Conservation (phyloP, 2,888 invertebrate species). For the Griposia aprilina region DNA sequence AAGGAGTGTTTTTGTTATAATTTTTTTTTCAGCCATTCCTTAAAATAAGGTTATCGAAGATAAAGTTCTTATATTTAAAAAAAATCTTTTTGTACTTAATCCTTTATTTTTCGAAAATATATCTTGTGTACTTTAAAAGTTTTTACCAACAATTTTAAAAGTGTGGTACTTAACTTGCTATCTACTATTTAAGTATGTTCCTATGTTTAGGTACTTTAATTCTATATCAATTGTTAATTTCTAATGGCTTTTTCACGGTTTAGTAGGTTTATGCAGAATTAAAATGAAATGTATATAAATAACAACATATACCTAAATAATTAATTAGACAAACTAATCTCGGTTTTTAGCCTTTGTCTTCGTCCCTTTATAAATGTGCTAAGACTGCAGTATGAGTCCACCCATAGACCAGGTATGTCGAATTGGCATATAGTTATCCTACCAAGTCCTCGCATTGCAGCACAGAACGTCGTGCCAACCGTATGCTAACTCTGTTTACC, state of each 20-base stretch:
- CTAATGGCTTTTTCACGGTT: not conserved
- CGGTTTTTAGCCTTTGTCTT: conserved; percentile 38
- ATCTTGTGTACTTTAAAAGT: too few species aligned
- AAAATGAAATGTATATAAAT: not conserved
- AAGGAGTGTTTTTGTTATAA: too few species aligned
- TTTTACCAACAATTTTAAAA: too few species aligned
- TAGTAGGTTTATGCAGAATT: not conserved
- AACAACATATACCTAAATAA: not conserved
- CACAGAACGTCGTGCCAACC: conserved; percentile 28
- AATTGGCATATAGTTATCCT: conserved; percentile 26
- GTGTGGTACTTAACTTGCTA: too few species aligned
- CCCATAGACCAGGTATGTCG: not conserved
- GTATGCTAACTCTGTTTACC: conserved; percentile 37
- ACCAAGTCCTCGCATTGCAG: conserved; percentile 46
- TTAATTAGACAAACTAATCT: not conserved
- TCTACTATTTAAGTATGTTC: not conserved
- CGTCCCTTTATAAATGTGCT: conserved; percentile 26
- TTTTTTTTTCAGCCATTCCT: too few species aligned
- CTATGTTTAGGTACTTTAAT: not conserved
- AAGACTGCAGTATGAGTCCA: not conserved
- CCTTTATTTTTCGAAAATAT: too few species aligned
- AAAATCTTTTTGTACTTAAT: too few species aligned
- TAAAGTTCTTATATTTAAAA: too few species aligned
- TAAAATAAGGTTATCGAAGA: too few species aligned
- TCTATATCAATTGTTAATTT: too few species aligned